Conservation (phyloP, 2,113 vertebrate genomes). For the Eonycteris spelaea region DNA sequence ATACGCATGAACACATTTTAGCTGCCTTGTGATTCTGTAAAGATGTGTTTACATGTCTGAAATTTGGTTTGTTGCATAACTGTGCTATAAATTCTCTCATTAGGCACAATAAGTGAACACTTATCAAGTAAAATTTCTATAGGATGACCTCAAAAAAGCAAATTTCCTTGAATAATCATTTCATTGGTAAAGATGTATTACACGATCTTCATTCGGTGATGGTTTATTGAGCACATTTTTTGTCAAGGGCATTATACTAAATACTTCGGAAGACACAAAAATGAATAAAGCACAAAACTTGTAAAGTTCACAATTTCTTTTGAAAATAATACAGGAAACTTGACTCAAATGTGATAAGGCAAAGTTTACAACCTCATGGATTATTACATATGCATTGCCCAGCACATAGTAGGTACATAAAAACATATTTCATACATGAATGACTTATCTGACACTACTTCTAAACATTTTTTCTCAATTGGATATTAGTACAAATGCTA, state of each 20-base stretch:
- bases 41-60: neutral
- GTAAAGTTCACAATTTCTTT: neutral
- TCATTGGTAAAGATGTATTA: neutral
- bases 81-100: neutral
- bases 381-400: neutral
- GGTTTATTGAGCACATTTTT: neutral
- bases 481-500: neutral
- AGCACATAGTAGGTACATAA: neutral
- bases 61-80: neutral
- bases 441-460: neutral
- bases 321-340: neutral
- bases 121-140: neutral
- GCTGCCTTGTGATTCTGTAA: neutral
- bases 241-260: neutral
- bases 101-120: neutral
- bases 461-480: neutral
- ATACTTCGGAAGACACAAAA: neutral
- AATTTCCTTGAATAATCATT: slow-evolving; percentile 2
- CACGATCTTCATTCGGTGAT: neutral
- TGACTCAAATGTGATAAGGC: neutral
- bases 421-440: neutral
- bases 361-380: neutral
- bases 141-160: neutral
- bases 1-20: neutral
- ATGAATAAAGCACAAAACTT: neutral